These are phyloP conservation scores for Botia kubotai DNA, from an alignment of 2,797 vertebrate genomes.

Conservation along the genomic window DNA sequence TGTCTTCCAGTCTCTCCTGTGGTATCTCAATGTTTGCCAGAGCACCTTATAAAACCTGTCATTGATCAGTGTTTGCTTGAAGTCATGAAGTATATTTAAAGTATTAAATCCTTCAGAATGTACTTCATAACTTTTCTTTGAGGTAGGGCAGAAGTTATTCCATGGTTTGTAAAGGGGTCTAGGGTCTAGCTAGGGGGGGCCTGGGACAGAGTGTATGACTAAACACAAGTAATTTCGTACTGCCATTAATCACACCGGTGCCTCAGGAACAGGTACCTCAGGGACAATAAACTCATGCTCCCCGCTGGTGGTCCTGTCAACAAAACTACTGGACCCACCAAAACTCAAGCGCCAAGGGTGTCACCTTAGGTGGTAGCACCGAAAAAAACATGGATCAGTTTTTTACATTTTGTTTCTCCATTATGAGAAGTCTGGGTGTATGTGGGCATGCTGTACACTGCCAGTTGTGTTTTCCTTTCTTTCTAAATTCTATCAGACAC, in stretches of 20 bases:
- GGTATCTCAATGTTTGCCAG: conserved; percentile 35
- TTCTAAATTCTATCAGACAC: conserved; percentile 20
- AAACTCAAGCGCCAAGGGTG: conserved; percentile 57
- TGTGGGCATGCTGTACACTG: not conserved
- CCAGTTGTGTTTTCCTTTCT: conserved; percentile 1
- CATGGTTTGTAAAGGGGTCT: not conserved
- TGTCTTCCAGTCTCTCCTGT: conserved; percentile 22
- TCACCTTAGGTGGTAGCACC: conserved; percentile 31
- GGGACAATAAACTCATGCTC: conserved; percentile 64
- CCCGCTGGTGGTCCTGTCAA: conserved; percentile 75
- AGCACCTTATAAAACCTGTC: conserved; percentile 31
- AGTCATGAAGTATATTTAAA: conserved; percentile 30
- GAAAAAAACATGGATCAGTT: conserved; percentile 43
- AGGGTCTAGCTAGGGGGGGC: not conserved
- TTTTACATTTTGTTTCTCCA: conserved; percentile 65
- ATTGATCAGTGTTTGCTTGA: conserved; percentile 7
- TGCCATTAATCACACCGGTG: conserved; percentile 71
- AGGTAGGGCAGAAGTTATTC: conserved; percentile 29
- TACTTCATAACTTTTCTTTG: conserved; percentile 29
- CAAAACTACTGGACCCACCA: conserved; percentile 55
- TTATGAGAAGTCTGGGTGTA: not conserved
- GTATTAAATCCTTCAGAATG: conserved; percentile 23
- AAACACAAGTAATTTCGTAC: conserved; percentile 63
- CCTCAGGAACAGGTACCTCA: conserved; percentile 52
- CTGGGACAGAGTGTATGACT: not conserved